These are phyloP conservation scores for Melanotaenia duboulayi DNA, from an alignment of 2,113 vertebrate species.

Conservation along the genomic window DNA sequence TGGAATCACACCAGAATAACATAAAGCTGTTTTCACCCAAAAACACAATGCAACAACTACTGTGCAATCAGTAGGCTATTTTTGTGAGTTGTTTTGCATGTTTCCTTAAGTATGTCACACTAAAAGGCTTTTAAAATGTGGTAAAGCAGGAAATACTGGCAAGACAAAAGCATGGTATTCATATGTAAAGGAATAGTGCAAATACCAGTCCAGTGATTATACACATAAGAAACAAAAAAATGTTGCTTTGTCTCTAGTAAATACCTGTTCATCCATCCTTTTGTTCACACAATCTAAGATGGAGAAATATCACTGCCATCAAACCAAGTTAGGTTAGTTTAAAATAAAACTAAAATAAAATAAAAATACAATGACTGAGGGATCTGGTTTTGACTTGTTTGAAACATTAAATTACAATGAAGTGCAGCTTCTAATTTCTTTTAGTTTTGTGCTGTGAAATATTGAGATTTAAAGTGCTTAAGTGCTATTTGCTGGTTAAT, in stretches of 20 bases:
- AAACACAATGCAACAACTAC: neutral
- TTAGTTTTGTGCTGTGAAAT: neutral
- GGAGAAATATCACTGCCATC: no score
- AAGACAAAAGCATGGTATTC: neutral
- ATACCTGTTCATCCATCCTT: no score
- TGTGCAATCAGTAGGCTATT: neutral
- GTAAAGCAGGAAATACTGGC: neutral
- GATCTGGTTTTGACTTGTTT: no score
- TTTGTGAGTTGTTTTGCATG: neutral
- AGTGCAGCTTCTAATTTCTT: neutral
- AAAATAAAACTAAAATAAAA: no score
- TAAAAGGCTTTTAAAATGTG: neutral
- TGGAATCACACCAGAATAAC: neutral
- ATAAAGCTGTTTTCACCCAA: neutral
- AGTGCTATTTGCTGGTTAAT: neutral
- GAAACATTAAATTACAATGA: no score
- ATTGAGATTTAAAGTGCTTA: neutral
- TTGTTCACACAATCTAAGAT: no score
- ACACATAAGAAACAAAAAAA: no score
- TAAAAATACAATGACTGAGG: no score
- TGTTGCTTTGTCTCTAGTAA: no score
- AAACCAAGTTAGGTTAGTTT: no score
- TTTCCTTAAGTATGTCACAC: conserved; percentile 14
- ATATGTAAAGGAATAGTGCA: neutral
- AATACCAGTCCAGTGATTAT: no score